A percentile compares a stretch with the other conserved stretches of the same genome.
Evolutionary conservation across 2,797 vertebrate species (phyloP).

Genomic region (Notolabrus celidotus): DNA sequence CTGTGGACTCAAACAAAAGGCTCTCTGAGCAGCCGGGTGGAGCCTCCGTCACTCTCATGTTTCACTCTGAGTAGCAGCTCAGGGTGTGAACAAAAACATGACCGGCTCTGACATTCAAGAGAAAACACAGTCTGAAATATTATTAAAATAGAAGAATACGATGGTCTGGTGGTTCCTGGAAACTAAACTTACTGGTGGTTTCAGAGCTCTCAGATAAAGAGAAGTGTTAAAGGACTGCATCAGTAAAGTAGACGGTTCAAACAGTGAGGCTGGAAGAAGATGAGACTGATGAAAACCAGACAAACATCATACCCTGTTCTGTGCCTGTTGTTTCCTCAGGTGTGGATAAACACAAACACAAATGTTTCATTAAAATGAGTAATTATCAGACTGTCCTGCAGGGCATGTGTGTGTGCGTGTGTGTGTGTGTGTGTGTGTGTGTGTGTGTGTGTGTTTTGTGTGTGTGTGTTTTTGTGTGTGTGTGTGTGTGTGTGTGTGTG

Average conservation of each 20-base stretch:
- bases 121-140: conserved; percentile 13
- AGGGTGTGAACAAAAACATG: conserved; percentile 26
- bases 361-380: conserved; percentile 31
- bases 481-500: too few relatives aligned
- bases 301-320: not conserved
- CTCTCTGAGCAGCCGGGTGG: conserved; percentile 18
- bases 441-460: conserved; percentile 11
- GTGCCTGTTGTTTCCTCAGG: conserved; percentile 2
- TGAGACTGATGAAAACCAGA: not conserved
- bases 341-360: conserved; percentile 21
- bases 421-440: too few relatives aligned
- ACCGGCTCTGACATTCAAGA: conserved; percentile 1
- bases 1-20: conserved; percentile 38
- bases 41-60: conserved; percentile 31
- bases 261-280: not conserved
- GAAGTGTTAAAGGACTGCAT: not conserved
- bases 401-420: conserved; percentile 9
- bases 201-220: not conserved
- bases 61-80: conserved; percentile 23
- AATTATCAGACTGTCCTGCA: conserved; percentile 21
- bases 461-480: too few relatives aligned
- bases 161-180: not conserved
- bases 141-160: not conserved
- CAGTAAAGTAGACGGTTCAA: not conserved
- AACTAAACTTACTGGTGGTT: not conserved